Evolutionary conservation across 1,140 invertebrate species (phyloP).

Genomic region (Procambarus clarkii): DNA sequence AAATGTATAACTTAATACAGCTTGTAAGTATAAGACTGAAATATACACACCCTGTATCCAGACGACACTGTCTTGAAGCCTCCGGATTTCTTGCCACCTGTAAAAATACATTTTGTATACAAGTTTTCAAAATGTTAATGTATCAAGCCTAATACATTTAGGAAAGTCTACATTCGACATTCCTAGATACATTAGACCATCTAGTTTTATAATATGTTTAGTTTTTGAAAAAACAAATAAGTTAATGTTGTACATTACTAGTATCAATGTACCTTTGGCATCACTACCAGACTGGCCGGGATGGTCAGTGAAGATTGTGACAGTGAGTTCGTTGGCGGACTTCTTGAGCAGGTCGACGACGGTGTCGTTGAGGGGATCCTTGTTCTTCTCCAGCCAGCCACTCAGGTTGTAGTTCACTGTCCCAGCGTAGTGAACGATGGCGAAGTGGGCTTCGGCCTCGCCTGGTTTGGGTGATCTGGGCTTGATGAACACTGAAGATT

Average conservation of each 20-base stretch:
- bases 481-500: conserved; percentile 77
- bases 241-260: not conserved
- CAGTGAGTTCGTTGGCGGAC: conserved; percentile 74
- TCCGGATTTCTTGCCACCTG: conserved; percentile 25
- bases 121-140: too few relatives aligned
- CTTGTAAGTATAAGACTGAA: too few relatives aligned
- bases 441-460: conserved; percentile 73
- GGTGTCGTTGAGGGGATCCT: conserved; percentile 65
- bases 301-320: conserved; percentile 75
- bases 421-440: conserved; percentile 62
- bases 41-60: conserved; percentile 38
- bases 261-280: conserved; percentile 72
- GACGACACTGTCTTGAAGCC: conserved; percentile 57
- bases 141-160: not conserved
- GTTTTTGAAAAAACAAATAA: too few relatives aligned
- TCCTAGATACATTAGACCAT: not conserved
- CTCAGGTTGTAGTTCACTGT: conserved; percentile 60
- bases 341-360: conserved; percentile 62
- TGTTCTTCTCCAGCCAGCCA: conserved; percentile 66
- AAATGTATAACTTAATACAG: too few relatives aligned
- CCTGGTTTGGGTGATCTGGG: conserved; percentile 76
- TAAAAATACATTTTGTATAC: too few relatives aligned
- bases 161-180: not conserved
- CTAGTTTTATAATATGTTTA: not conserved
- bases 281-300: conserved; percentile 74